phyloP scores from a whole-genome alignment of 2,888 invertebrate species.

The Xylota sylvarum region DNA sequence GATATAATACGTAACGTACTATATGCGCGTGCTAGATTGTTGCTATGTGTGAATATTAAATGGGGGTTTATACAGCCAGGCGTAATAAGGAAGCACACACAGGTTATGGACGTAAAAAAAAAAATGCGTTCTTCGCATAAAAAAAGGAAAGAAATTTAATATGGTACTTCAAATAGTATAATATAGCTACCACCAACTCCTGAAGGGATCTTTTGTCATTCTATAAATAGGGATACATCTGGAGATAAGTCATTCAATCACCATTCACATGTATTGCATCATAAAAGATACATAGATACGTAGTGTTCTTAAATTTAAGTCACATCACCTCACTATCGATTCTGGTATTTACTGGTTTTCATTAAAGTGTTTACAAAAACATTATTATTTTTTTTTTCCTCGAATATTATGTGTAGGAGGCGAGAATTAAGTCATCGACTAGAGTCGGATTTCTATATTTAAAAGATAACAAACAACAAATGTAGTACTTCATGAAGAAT shows the following conservation, averaged over 20 bases:
- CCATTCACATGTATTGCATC: neutral
- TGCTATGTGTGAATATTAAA: constrained; percentile 29
- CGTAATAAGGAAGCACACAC: neutral
- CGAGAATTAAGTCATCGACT: constrained; percentile 32
- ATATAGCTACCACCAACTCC: too few relatives aligned
- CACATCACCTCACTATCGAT: neutral
- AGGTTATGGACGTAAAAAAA: neutral
- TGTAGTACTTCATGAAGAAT: constrained; percentile 11
- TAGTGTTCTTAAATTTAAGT: neutral
- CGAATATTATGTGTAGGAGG: constrained; percentile 9
- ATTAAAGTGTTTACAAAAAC: constrained; percentile 6
- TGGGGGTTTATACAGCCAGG: constrained; percentile 3
- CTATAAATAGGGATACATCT: neutral
- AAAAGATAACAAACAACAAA: constrained; percentile 7
- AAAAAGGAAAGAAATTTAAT: neutral
- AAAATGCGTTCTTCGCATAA: neutral
- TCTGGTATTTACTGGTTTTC: constrained; percentile 16
- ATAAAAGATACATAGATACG: neutral
- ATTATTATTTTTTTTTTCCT: neutral
- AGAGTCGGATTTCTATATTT: constrained; percentile 16
- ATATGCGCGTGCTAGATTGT: neutral
- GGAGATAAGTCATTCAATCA: neutral
- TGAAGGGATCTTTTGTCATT: neutral
- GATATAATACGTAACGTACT: neutral
- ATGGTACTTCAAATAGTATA: neutral